Conservation (phyloP, 2,888 invertebrate species). For the Imbricaverruca yamaguchii region DNA sequence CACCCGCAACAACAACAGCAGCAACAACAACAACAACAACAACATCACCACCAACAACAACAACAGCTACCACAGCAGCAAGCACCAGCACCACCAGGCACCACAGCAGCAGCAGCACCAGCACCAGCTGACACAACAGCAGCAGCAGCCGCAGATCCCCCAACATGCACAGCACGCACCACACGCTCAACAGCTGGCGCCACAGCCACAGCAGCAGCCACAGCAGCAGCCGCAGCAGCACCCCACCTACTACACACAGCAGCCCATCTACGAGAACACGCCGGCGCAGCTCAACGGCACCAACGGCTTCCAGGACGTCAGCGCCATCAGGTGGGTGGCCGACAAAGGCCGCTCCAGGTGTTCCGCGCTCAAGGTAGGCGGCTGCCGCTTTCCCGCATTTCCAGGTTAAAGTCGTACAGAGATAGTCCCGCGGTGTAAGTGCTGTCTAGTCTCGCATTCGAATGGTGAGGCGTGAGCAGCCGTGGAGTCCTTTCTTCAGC, state of each 20-base stretch:
- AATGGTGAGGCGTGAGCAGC: too few species aligned
- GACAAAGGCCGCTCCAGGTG: not conserved
- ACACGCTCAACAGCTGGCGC: slow-evolving; percentile 16
- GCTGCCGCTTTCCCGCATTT: too few species aligned
- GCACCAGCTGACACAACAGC: not conserved
- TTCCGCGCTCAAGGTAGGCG: too few species aligned
- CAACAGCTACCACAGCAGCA: too few species aligned
- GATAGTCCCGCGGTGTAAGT: too few species aligned
- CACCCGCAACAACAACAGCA: slow-evolving; percentile 12
- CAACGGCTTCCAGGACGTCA: slow-evolving; percentile 22
- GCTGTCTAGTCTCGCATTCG: too few species aligned
- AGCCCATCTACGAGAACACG: slow-evolving; percentile 23
- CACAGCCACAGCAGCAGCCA: slow-evolving; percentile 24
- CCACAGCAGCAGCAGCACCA: slow-evolving; percentile 17
- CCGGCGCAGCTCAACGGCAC: slow-evolving; percentile 17
- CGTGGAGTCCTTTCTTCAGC: too few species aligned
- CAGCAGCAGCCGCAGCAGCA: slow-evolving; percentile 23
- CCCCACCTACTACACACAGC: slow-evolving; percentile 21
- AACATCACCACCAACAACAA: not conserved
- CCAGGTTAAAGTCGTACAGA: too few species aligned
- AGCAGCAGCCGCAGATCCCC: not conserved
- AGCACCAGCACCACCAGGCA: slow-evolving; percentile 21
- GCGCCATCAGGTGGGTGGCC: not conserved
- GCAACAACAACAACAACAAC: not conserved
- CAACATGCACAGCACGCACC: not conserved